Evolutionary conservation across 2,113 vertebrate species (phyloP).

Genomic region (Percopsis transmontana): DNA sequence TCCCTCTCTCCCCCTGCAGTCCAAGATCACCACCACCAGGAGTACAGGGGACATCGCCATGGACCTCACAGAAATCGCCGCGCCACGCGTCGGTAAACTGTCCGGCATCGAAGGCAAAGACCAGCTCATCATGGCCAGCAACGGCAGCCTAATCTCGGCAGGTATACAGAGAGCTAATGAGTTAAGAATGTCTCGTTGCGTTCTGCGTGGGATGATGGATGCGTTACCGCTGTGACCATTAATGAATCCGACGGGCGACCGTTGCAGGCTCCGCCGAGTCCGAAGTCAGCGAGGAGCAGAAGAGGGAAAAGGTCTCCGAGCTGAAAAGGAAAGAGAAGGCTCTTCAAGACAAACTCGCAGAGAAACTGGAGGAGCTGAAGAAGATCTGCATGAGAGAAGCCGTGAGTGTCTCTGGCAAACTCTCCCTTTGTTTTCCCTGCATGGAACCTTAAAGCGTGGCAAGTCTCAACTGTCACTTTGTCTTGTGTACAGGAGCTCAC

Average conservation of each 20-base stretch:
- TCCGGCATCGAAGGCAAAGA: conserved; percentile 84
- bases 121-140: conserved; percentile 94
- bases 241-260: conserved; percentile 18
- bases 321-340: conserved; percentile 90
- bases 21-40: conserved; percentile 89
- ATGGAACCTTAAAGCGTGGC: background rate
- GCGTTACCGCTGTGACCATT: conserved; percentile 22
- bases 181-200: background rate
- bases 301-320: conserved; percentile 91
- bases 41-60: conserved; percentile 92
- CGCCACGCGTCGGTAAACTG: conserved; percentile 81
- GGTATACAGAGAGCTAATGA: conserved; percentile 72
- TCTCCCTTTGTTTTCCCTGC: background rate
- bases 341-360: conserved; percentile 85
- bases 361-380: conserved; percentile 91
- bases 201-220: conserved; percentile 8
- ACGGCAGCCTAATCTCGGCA: conserved; percentile 93
- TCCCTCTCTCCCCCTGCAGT: conserved; percentile 67
- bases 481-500: conserved; percentile 85
- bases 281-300: conserved; percentile 90
- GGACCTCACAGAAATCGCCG: conserved; percentile 88
- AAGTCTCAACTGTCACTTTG: conserved; percentile 14
- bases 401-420: conserved; percentile 76
- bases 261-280: conserved; percentile 90
- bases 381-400: conserved; percentile 93